Base-by-base conservation (phyloP, 2,797 vertebrate species). In the Borostomias antarcticus region DNA sequence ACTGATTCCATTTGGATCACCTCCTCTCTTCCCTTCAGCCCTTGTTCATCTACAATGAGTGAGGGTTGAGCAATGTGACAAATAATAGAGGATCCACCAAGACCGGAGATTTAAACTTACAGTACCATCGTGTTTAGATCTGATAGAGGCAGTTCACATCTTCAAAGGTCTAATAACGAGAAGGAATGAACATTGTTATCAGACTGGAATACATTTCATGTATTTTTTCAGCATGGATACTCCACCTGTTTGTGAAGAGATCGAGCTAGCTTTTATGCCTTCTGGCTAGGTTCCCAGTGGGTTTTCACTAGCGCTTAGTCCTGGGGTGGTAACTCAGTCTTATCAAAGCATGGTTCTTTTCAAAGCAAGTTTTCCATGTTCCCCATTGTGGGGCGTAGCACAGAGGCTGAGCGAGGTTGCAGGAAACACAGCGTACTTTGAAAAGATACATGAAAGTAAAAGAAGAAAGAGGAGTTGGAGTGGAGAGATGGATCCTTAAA, bases 401-500 rank as follows among this genome's bases (percentile, higher is more conserved):
- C 47, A 23, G 15, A 50, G 25, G 33, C 19, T 17, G 28, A 29
- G 21, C 13, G 37, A 4, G 30, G 11, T 10, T 23, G 23, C 21
- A 5, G 13, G 0, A 52, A 25, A 25, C 26, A 51, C 15, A 9
- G 4, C 9, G 54, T 6, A 58, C 19, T 9, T 8, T 32, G 48
- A 25, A 35, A 33, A 52, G 61, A 63, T 26, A 13, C 7, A 52
- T 47, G 30, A 21, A 52, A 50, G 26, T 19, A 26, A 28, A 37
- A 47, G 29, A 32, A 23, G 29, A 62, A 6, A 15, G 13, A 53
- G 10, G 35, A 32, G 25, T 37, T 26, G 32, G 21, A 48, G 5
- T 26, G 48, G 60, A 50, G 28, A 50, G 43, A 50, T 62, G 43
- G 32, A 21, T 8, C 25, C 21, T 35, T 63, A 52, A 52, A 52